These are phyloP conservation scores for Steinernema khuongi DNA, from an alignment of 1,140 invertebrate genomes.

Conservation along the genomic window DNA sequence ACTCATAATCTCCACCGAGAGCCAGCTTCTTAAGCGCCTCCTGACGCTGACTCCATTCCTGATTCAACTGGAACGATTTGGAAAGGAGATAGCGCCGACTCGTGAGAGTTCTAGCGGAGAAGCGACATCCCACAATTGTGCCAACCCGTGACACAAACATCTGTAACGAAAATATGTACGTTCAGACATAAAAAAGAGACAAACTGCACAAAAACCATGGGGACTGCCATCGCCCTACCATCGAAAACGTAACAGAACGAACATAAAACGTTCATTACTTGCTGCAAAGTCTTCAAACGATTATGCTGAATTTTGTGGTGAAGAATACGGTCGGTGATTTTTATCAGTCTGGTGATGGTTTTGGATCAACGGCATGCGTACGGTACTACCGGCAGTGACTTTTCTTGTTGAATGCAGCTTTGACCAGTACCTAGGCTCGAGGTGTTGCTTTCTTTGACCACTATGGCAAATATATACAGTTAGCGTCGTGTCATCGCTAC, in stretches of 20 bases:
- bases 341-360: too few species aligned
- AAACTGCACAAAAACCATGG: conserved; percentile 9
- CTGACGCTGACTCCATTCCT: conserved; percentile 40
- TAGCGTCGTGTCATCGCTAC: too few species aligned
- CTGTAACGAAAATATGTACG: conserved; percentile 23
- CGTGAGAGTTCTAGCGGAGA: neutral
- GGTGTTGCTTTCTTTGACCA: too few species aligned
- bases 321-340: too few species aligned
- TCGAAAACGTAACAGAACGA: conserved; percentile 2
- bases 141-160: conserved; percentile 16
- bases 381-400: too few species aligned
- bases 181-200: neutral
- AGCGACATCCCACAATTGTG: neutral
- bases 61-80: conserved; percentile 24
- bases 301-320: too few species aligned
- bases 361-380: too few species aligned
- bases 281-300: too few species aligned
- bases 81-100: conserved; percentile 9
- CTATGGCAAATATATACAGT: too few species aligned
- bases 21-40: conserved; percentile 35
- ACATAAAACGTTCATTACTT: too few species aligned
- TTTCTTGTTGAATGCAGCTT: too few species aligned
- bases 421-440: too few species aligned
- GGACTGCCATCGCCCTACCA: neutral
- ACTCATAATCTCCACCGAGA: conserved; percentile 51